Conservation (phyloP, 1,140 invertebrate genomes). For the Drosophila takahashii region DNA sequence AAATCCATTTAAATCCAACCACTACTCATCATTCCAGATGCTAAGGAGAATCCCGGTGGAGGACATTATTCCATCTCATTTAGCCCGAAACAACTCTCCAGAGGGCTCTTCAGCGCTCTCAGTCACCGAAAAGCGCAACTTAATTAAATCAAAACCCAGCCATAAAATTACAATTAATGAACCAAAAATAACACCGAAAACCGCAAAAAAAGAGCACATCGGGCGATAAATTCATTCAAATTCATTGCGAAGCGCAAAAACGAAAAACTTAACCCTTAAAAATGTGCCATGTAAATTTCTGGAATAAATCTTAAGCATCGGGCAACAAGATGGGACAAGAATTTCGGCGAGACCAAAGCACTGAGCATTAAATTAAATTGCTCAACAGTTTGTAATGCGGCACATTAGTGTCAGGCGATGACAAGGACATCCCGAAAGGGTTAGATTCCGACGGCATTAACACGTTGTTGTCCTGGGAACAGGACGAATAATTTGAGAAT, state of each 20-base stretch:
- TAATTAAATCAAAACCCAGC: constrained; percentile 75
- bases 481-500: constrained; percentile 70
- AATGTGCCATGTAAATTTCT: constrained; percentile 49
- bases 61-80: constrained; percentile 77
- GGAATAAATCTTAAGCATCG: constrained; percentile 70
- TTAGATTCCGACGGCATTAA: constrained; percentile 72
- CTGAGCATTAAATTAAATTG: constrained; percentile 83
- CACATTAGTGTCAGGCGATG: constrained; percentile 82
- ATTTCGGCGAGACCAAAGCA: constrained; percentile 30
- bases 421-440: constrained; percentile 63
- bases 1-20: neutral
- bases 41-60: neutral
- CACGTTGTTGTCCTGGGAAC: constrained; percentile 72
- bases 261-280: constrained; percentile 41
- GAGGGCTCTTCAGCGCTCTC: constrained; percentile 21
- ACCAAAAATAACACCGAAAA: constrained; percentile 76
- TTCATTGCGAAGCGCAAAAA: constrained; percentile 2
- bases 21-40: constrained; percentile 8
- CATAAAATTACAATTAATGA: constrained; percentile 78
- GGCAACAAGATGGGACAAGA: constrained; percentile 41
- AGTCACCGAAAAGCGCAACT: constrained; percentile 42
- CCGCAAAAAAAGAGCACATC: constrained; percentile 36
- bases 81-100: constrained; percentile 24
- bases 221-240: constrained; percentile 63
- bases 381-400: constrained; percentile 84